Base-by-base conservation (phyloP, 30 jellyfish, hydroid and myxozoan species). In the Rhopilema esculentum region DNA sequence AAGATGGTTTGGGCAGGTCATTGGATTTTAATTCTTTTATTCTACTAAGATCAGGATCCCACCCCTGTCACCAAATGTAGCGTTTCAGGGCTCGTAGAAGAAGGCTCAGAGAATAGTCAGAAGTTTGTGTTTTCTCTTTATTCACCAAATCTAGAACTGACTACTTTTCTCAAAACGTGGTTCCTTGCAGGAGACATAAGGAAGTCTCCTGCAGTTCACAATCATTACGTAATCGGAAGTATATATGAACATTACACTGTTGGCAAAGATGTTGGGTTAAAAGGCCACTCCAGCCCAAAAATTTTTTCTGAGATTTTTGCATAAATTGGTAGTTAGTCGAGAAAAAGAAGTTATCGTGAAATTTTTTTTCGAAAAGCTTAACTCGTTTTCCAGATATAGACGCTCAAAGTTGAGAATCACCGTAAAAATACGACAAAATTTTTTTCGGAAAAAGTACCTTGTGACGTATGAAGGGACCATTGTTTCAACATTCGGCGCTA, bases 1-100 rank as follows among this genome's bases (percentile, higher is more conserved):
- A 40, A 29, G 91, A 84, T 24, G 85, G 85, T 40, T 74, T 68
- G 0, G 84, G 84, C 66, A 65, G 65, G 33, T 27, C 79, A 8
- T 29, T 1, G 0, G 79, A 83, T 50, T 83, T 83, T 49, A 83
- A 21, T 51, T 83, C 66, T 7, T 66, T 61, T 16, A 83, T 32
- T 7, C 22, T 83, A 1, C 72, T 48, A 12, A 66, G 9, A 27
- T 33, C 87, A 18, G 22, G 76, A 52, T 61, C 87, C n/a, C n/a
- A n/a, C n/a, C 73, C n/a, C 73, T 24, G 29, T 24, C 73, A n/a
- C 73, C 73, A n/a, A n/a, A n/a, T 24, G 29, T 24, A n/a, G 29
- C 73, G 29, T 24, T 24, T 24, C 73, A 8, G 16, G 29, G 29
- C 73, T 24, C 73, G 29, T 24, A 40, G 12, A 12, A 40, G 57